Evolutionary conservation across 2,113 vertebrate species (phyloP), one percentile per base, ranked within the genome.

Genomic region (Rhinopomastus cyanomelas): DNA sequence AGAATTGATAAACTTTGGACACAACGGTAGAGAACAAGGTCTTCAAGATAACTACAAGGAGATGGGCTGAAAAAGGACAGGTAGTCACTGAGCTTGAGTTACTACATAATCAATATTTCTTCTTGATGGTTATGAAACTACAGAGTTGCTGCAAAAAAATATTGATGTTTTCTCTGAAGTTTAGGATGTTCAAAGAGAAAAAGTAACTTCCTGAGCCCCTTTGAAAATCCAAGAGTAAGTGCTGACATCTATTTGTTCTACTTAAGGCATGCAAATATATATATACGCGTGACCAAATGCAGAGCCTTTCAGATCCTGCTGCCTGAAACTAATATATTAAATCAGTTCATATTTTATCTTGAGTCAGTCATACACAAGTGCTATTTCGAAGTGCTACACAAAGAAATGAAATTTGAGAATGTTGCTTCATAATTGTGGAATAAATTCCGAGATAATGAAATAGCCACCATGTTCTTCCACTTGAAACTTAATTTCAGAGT

Each of bases 261-360:
- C 73, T 81, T 86, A 51, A 85, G 51, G 56, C 37, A 90, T 88
- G 92, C 86, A 95, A 92, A 95, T 66, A 69, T 1, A 53, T 56
- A 78, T 11, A 34, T 61, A 79, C 8, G 84, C 81, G 27, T 66
- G 86, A 68, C 57, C 86, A 81, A 94, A 53, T 16, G 75, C 62
- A 83, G 76, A 95, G 81, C 49, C 30, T 85, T 64, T 60, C 39
- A 8, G 19, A 3, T 36, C 42, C 83, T 88, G 52, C 82, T 91
- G 79, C 74, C 71, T 90, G 65, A 81, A 90, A 91, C 90, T 93
- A 88, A 91, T 91, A 57, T 36, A 91, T 94, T 79, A 90, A 91
- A 87, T 2, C 39, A 10, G 2, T 9, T 84, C 88, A 65, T 69
- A 81, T 76, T 86, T 59, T 27, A 75, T 42, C 92, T 55, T 26